Percentiles rank a stretch among this genome's conserved stretches.
phyloP scores from a whole-genome alignment of 2,797 vertebrate genomes.

The Bradypus variegatus region DNA sequence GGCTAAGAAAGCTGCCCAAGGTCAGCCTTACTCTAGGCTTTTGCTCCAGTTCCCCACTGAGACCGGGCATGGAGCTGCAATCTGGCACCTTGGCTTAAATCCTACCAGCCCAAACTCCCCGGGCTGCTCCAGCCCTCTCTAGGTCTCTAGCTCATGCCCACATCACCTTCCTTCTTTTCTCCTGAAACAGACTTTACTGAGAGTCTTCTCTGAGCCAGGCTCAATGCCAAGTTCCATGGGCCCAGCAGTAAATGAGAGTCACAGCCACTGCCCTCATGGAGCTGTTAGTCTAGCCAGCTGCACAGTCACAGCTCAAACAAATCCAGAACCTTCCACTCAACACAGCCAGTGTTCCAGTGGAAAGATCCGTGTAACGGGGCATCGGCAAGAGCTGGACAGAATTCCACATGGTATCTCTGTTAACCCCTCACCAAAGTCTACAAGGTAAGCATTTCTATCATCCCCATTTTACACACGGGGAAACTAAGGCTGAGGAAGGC shows the following conservation, averaged over 20 bases:
- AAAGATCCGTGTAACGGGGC: neutral
- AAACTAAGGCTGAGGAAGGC: neutral
- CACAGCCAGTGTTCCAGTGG: neutral
- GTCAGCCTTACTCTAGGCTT: neutral
- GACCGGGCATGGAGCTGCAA: neutral
- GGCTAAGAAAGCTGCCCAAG: neutral
- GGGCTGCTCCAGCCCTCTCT: neutral
- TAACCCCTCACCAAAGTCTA: neutral
- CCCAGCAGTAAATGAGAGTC: neutral
- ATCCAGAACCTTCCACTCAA: neutral
- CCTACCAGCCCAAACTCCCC: neutral
- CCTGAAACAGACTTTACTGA: neutral
- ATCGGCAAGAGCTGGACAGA: neutral
- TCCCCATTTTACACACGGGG: neutral
- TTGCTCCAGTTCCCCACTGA: neutral
- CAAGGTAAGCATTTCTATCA: neutral
- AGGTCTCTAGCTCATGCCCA: neutral
- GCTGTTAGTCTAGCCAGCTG: neutral
- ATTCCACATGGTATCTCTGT: neutral
- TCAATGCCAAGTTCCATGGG: neutral
- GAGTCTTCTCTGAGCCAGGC: neutral
- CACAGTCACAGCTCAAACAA: neutral
- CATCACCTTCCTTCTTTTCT: neutral
- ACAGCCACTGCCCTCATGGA: neutral
- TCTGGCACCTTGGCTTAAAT: neutral